Percentiles rank a stretch among this genome's conserved stretches.
These are phyloP conservation scores for Hippoglossus hippoglossus DNA, from an alignment of 2,797 vertebrate species.

Conservation along the genomic window DNA sequence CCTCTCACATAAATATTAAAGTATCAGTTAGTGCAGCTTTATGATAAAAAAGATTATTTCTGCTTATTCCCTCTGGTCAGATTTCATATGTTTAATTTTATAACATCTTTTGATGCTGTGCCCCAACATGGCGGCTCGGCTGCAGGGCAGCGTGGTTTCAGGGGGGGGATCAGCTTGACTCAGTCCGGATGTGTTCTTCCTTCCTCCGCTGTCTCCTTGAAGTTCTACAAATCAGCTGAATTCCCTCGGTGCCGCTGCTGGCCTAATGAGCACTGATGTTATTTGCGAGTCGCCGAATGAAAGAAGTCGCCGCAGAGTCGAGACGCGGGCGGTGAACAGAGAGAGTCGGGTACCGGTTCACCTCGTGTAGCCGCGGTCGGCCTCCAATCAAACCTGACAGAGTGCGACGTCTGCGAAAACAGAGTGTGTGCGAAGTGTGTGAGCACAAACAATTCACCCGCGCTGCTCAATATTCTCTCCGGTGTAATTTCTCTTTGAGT, in stretches of 20 bases:
- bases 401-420: background rate
- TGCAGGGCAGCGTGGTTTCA: conserved; percentile 14
- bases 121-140: conserved; percentile 18
- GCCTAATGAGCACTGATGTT: conserved; percentile 42
- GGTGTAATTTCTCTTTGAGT: no score
- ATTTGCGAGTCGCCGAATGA: conserved; percentile 34
- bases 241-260: conserved; percentile 15
- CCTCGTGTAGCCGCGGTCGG: no score
- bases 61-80: background rate
- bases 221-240: conserved; percentile 36
- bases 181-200: conserved; percentile 27
- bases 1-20: background rate
- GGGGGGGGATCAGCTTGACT: conserved; percentile 20
- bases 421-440: background rate
- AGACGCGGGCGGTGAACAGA: no score
- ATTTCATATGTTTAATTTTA: conserved; percentile 22
- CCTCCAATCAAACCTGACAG: conserved; percentile 25
- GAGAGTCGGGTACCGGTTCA: no score
- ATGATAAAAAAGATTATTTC: background rate
- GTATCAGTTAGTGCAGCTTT: background rate
- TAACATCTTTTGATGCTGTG: conserved; percentile 15
- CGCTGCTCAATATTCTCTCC: no score
- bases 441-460: no score
- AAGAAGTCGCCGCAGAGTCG: conserved; percentile 10
- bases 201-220: conserved; percentile 24